phyloP scores from a whole-genome alignment of 2,888 invertebrate genomes.

The Thelaira solivaga region DNA sequence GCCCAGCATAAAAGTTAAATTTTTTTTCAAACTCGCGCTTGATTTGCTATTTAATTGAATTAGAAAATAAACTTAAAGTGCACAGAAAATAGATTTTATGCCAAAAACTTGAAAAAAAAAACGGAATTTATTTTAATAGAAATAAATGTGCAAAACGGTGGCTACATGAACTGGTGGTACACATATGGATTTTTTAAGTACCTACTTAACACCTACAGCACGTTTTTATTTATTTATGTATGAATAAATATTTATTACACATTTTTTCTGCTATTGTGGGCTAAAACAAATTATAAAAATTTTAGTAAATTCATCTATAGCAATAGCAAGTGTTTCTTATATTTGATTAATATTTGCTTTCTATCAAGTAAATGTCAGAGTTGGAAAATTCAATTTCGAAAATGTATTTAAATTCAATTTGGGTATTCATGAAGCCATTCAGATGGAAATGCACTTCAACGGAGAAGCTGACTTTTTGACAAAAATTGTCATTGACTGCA shows the following conservation, averaged over 20 bases:
- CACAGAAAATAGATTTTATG: no score
- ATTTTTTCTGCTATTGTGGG: conserved; percentile 12
- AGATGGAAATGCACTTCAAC: no score
- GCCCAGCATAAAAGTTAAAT: conserved; percentile 1
- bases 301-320: background rate
- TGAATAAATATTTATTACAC: background rate
- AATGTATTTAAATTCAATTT: no score
- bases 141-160: background rate
- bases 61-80: no score
- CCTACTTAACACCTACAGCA: conserved; percentile 56
- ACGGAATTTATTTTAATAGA: background rate
- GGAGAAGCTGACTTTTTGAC: no score
- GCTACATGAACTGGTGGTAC: no score
- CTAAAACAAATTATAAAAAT: conserved; percentile 21
- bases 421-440: no score
- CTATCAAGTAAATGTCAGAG: background rate
- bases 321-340: conserved; percentile 10
- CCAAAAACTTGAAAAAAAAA: background rate
- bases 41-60: conserved; percentile 34
- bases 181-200: conserved; percentile 29
- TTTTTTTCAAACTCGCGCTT: background rate
- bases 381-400: background rate
- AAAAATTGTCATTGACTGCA: no score
- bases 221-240: no score
- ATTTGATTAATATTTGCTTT: background rate